These are phyloP conservation scores for Ophiothrix spiculata DNA, from an alignment of 35 echinoderm and acorn worm genomes.

Conservation along the genomic window DNA sequence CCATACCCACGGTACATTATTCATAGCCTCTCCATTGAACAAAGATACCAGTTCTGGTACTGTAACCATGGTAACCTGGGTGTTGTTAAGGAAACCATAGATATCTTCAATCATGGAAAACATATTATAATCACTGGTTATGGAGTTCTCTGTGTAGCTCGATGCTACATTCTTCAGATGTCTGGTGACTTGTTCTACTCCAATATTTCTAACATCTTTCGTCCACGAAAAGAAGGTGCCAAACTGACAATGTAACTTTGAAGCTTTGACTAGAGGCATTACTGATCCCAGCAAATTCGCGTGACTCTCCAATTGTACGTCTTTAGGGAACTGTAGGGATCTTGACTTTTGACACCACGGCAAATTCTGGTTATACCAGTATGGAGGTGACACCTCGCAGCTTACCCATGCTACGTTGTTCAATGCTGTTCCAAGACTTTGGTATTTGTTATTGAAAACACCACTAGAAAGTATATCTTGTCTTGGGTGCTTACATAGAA, in stretches of 20 bases:
- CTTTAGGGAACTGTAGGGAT: not conserved
- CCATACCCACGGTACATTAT: constrained; percentile 18
- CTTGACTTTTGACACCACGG: not conserved
- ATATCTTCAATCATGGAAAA: not conserved
- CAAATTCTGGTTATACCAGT: not conserved
- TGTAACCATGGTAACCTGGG: not conserved
- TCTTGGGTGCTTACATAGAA: not conserved
- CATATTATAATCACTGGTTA: no score
- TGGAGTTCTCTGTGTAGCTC: no score
- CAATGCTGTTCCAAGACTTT: not conserved
- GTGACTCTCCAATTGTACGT: not conserved
- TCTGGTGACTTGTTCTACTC: not conserved
- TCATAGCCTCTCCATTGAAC: no score
- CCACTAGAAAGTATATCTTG: not conserved
- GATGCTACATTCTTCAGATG: constrained; percentile 8
- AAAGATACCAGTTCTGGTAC: not conserved
- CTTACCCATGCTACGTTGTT: constrained; percentile 6
- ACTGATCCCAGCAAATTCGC: constrained; percentile 1
- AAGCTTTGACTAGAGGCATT: not conserved
- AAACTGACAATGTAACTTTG: not conserved
- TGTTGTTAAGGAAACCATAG: no score
- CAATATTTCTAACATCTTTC: not conserved
- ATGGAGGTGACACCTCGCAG: not conserved
- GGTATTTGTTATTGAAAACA: no score
- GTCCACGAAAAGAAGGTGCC: not conserved